Conservation (phyloP, 2,113 vertebrate genomes). For the Reinhardtius hippoglossoides region DNA sequence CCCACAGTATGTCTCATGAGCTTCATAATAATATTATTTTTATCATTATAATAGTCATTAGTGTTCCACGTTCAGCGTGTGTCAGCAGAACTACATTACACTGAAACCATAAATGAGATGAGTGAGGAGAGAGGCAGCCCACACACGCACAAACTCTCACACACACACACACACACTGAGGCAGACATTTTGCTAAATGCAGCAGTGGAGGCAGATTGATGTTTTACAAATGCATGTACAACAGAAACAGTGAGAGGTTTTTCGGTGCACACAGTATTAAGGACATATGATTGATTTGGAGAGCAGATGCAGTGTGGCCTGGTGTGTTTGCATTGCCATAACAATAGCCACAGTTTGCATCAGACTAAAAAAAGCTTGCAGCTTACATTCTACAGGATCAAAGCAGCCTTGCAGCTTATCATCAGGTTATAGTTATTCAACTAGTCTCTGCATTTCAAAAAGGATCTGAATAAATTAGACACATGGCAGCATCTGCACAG, state of each 20-base stretch:
- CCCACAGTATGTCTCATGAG: slow-evolving; percentile 35
- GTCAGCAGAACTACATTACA: slow-evolving; percentile 27
- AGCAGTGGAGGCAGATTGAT: slow-evolving; percentile 55
- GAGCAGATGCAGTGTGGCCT: slow-evolving; percentile 36
- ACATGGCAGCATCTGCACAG: slow-evolving; percentile 63
- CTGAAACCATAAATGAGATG: slow-evolving; percentile 21
- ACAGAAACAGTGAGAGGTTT: slow-evolving; percentile 39
- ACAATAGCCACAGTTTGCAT: slow-evolving; percentile 32
- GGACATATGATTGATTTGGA: slow-evolving; percentile 42
- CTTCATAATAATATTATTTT: slow-evolving; percentile 19
- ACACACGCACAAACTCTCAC: slow-evolving; percentile 34
- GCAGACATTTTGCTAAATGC: slow-evolving; percentile 49
- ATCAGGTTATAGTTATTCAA: slow-evolving; percentile 2
- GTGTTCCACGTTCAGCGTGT: slow-evolving; percentile 29
- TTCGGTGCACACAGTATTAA: slow-evolving; percentile 47
- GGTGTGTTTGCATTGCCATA: slow-evolving; percentile 49
- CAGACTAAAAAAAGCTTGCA: slow-evolving; percentile 13
- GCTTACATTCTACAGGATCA: slow-evolving; percentile 40
- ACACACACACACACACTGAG: slow-evolving; percentile 31
- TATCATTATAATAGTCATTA: neutral
- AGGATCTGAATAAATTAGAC: slow-evolving; percentile 70
- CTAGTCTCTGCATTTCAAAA: slow-evolving; percentile 39
- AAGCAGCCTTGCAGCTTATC: slow-evolving; percentile 28
- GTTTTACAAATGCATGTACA: slow-evolving; percentile 41
- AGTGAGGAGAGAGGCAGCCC: slow-evolving; percentile 32